Conservation (phyloP, 2,113 vertebrate genomes). For the Datnioides undecimradiatus region DNA sequence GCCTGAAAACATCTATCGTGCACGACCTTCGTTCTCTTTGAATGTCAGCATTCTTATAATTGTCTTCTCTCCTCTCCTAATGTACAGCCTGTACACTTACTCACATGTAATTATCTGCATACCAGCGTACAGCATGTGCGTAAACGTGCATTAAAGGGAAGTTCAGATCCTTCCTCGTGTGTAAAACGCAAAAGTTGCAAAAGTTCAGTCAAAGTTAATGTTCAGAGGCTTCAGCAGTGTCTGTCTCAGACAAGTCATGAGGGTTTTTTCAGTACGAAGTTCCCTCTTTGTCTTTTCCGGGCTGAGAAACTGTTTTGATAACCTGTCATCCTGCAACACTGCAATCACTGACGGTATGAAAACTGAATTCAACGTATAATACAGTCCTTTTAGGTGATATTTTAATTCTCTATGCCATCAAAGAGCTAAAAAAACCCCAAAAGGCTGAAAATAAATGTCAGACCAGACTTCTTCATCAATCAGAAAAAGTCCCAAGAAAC, state of each 20-base stretch:
- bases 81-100: conserved; percentile 13
- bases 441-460: background rate
- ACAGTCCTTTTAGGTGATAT: background rate
- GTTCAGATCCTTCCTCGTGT: background rate
- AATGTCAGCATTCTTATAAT: conserved; percentile 49
- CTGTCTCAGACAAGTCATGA: background rate
- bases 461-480: background rate
- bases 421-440: background rate
- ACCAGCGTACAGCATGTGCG: background rate
- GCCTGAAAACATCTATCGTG: conserved; percentile 29
- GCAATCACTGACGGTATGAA: too few relatives aligned
- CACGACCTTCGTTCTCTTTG: conserved; percentile 39
- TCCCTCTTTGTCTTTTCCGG: background rate
- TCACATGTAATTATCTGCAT: conserved; percentile 11
- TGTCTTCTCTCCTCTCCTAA: conserved; percentile 34
- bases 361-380: background rate
- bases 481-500: background rate
- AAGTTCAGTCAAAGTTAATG: background rate
- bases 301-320: background rate
- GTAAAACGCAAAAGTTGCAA: background rate
- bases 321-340: background rate
- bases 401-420: background rate
- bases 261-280: background rate
- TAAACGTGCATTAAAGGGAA: conserved; percentile 10
- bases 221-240: background rate